Conservation (phyloP, 2,113 vertebrate species). For the Notiomystis cincta region DNA sequence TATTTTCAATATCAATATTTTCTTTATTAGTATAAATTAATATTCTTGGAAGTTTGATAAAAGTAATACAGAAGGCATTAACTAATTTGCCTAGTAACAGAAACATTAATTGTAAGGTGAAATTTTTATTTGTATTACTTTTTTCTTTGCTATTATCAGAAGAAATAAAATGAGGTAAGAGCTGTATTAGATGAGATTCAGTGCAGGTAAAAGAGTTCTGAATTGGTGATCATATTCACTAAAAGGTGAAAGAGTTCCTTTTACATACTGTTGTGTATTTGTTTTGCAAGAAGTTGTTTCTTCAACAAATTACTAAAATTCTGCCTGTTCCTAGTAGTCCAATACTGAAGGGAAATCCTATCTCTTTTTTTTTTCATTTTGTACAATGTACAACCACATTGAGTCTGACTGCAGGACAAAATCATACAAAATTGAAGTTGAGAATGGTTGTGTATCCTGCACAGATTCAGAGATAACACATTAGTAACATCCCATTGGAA, state of each 20-base stretch:
- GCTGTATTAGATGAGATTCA: constrained; percentile 53
- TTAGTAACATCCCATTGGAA: neutral
- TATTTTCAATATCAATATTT: constrained; percentile 53
- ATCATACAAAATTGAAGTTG: neutral
- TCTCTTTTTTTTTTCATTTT: neutral
- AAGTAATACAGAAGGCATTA: constrained; percentile 58
- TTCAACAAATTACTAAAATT: constrained; percentile 22
- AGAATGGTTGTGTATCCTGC: neutral
- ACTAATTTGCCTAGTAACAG: constrained; percentile 57
- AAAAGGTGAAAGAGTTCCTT: constrained; percentile 12
- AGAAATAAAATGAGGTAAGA: constrained; percentile 56
- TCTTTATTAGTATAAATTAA: constrained; percentile 46
- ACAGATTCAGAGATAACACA: neutral
- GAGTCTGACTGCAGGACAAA: neutral
- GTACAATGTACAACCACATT: neutral
- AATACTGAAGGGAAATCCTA: neutral
- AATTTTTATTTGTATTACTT: neutral
- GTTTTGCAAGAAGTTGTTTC: constrained; percentile 41
- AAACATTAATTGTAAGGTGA: constrained; percentile 53
- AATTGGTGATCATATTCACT: constrained; percentile 42
- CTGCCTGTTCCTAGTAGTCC: neutral
- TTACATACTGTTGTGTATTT: constrained; percentile 17
- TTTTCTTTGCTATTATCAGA: neutral
- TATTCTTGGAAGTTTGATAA: constrained; percentile 31
- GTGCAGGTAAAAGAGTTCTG: constrained; percentile 18